phyloP scores from a whole-genome alignment of 2,797 vertebrate genomes.

The Tachyglossus aculeatus region DNA sequence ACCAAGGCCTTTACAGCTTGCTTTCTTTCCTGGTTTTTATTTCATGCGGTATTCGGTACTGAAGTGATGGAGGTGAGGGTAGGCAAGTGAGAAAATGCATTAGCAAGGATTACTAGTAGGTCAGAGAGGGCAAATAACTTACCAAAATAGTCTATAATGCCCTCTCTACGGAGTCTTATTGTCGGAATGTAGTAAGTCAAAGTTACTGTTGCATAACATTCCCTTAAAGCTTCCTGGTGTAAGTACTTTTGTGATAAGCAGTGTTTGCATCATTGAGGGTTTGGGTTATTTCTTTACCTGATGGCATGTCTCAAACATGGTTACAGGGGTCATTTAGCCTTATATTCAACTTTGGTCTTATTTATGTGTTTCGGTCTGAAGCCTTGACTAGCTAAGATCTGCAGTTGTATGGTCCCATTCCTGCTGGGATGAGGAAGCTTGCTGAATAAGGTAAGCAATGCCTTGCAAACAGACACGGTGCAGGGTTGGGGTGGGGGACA shows the following conservation, averaged over 20 bases:
- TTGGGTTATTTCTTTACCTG: neutral
- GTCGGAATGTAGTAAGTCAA: constrained; percentile 58
- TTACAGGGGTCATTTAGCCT: fast-evolving
- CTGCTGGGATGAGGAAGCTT: too few relatives aligned
- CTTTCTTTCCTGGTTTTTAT: constrained; percentile 28
- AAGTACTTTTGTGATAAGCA: neutral
- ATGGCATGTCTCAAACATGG: neutral
- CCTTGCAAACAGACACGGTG: too few relatives aligned
- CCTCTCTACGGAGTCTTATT: constrained; percentile 48
- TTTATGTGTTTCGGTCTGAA: too few relatives aligned
- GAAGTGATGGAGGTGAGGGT: too few relatives aligned
- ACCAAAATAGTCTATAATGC: constrained; percentile 59
- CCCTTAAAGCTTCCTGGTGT: constrained; percentile 25
- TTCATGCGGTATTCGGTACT: neutral
- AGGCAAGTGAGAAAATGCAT: too few relatives aligned
- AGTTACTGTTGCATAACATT: constrained; percentile 59
- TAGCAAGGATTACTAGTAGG: constrained; percentile 54
- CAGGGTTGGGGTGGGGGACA: too few relatives aligned
- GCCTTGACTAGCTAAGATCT: too few relatives aligned
- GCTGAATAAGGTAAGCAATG: too few relatives aligned
- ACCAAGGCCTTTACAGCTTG: neutral
- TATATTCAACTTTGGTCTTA: fast-evolving
- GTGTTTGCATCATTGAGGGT: neutral
- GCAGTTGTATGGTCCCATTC: too few relatives aligned
- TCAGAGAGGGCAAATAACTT: constrained; percentile 63